Evolutionary conservation across 2,797 vertebrate species (phyloP).

Genomic region (Alca torda): DNA sequence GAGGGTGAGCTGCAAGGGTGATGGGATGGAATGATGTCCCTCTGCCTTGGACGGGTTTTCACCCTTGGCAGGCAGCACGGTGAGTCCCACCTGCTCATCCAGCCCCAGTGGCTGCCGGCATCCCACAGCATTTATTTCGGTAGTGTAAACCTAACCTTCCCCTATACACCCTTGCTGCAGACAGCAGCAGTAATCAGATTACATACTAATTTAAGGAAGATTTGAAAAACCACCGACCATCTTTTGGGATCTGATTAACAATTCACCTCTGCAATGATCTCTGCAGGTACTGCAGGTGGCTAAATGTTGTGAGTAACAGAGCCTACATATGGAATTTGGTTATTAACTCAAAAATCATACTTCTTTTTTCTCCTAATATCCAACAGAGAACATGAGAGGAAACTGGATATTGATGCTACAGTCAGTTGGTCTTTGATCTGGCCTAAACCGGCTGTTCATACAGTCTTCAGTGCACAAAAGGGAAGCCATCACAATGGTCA

Average conservation of each 20-base stretch:
- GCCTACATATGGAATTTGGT: rapidly evolving
- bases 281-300: neutral
- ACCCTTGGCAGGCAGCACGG: rapidly evolving
- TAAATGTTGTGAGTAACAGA: neutral
- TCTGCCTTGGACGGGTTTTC: neutral
- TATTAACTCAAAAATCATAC: neutral
- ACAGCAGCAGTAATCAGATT: neutral
- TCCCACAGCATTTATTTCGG: neutral
- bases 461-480: too few relatives aligned
- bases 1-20: too few relatives aligned
- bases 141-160: neutral
- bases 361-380: neutral
- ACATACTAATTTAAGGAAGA: neutral
- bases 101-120: neutral
- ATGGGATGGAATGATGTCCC: too few relatives aligned
- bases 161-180: neutral
- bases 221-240: neutral
- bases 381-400: neutral
- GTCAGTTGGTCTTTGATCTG: neutral
- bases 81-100: neutral
- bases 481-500: neutral
- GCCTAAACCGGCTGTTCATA: neutral
- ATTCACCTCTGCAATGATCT: neutral
- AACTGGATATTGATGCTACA: neutral
- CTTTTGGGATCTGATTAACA: neutral